Conservation (phyloP, 2,888 invertebrate genomes). For the Tachina fera region DNA sequence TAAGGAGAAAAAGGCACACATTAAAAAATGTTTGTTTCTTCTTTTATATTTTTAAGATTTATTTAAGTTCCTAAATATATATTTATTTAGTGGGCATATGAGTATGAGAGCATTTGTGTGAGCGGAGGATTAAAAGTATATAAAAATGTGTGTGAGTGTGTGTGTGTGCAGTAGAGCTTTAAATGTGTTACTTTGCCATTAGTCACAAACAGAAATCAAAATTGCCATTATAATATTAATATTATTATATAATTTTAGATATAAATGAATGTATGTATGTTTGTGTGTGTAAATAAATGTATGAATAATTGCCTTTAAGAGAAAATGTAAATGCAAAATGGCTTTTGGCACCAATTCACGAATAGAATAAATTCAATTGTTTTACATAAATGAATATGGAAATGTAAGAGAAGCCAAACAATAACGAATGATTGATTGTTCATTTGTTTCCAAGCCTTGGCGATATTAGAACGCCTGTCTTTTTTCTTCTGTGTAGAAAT, state of each 20-base stretch:
- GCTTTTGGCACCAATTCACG: not conserved
- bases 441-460: no score
- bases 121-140: not conserved
- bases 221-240: slow-evolving; percentile 40
- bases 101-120: not conserved
- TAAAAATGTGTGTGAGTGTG: not conserved
- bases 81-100: not conserved
- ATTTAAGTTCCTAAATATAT: not conserved
- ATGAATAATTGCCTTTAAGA: slow-evolving; percentile 26
- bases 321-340: not conserved
- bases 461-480: no score
- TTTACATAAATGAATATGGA: slow-evolving; percentile 7
- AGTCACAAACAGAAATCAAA: slow-evolving; percentile 50
- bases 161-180: slow-evolving; percentile 1
- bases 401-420: not conserved
- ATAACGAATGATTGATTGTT: not conserved
- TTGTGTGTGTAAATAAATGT: no score
- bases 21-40: not conserved
- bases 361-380: not conserved
- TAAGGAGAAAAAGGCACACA: not conserved
- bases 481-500: no score
- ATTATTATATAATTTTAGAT: no score
- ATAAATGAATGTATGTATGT: no score
- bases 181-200: slow-evolving; percentile 43
- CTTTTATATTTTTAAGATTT: not conserved